Evolutionary conservation across 2,113 vertebrate genomes (phyloP), one percentile per base, ranked within the genome.

Genomic region (Apeltes quadracus): DNA sequence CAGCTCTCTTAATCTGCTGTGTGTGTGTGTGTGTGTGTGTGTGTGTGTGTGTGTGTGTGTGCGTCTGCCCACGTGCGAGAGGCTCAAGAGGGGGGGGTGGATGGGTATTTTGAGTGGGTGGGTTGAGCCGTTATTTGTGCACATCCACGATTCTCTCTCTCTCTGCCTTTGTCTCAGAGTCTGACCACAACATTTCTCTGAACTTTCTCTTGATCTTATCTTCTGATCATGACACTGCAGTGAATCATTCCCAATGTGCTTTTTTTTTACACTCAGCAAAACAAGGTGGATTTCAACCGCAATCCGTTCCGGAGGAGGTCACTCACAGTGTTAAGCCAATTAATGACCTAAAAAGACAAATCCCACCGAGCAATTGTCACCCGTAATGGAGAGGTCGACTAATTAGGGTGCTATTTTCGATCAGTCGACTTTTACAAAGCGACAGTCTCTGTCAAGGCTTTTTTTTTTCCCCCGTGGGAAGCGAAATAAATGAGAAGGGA

Each of bases 1-100:
- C 90, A 87, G 76, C 76, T 81, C 79, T 63, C 65, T 69, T 76
- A 80, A 89, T 88, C 69, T 86, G 74, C 76, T 25, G 61, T 76
- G 72, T 75, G 50, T 25, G 75, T 61, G 76, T 70, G 44, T 46
- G 63, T 38, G 36, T 29, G 56, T 76, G 72, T 76, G 41, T 43
- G 76, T 65, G 74, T 71, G 48, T 50, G 55, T 11, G 34, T 56
- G 72, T 50, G 63, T n/a, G 22, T 56, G 18, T 15, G 13, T 15
- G n/a, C 62, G 72, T 75, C 29, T 43, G 73, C 68, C 64, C 57
- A 53, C 57, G 78, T 76, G 71, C 46, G 74, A 64, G 63, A 64
- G 2, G 62, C 34, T 46, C 1, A 48, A 2, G 18, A 20, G 18
- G 44, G 44, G 44, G 22, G n/a, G 2, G 4, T 18, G 62, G 43